Percentiles rank a stretch among this genome's conserved stretches.
Conservation (phyloP, 2,888 invertebrate genomes). For the Omphaloscelis lunosa region DNA sequence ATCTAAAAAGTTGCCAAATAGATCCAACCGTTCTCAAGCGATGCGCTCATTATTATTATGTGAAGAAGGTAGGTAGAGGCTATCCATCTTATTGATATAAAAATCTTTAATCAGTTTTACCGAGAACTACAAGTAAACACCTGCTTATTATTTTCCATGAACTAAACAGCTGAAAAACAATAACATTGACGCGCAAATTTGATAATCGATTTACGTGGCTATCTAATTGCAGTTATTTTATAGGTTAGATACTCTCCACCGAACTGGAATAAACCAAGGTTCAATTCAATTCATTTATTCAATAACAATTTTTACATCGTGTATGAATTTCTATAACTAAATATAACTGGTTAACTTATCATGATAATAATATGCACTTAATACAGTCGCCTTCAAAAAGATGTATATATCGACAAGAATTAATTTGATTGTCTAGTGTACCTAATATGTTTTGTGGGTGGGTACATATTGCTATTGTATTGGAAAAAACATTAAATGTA, state of each 20-base stretch:
- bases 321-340: too few relatives aligned
- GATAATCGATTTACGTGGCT: constrained; percentile 26
- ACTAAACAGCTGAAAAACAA: constrained; percentile 21
- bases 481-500: too few relatives aligned
- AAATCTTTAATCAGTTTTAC: not conserved
- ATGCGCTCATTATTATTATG: not conserved
- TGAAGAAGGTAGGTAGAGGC: not conserved
- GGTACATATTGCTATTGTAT: too few relatives aligned
- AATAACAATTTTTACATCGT: too few relatives aligned
- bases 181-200: constrained; percentile 23
- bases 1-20: not conserved
- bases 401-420: not conserved
- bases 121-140: not conserved
- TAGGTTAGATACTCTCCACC: not conserved
- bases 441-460: too few relatives aligned
- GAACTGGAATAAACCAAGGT: constrained; percentile 7
- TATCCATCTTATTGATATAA: not conserved
- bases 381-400: not conserved
- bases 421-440: not conserved
- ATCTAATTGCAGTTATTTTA: not conserved
- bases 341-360: not conserved
- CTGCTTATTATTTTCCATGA: constrained; percentile 11
- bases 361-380: not conserved
- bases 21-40: not conserved
- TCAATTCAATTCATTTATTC: too few relatives aligned